Percentiles rank a stretch among this genome's conserved stretches.
Conservation (phyloP, 1,140 invertebrate species). For the Lordiphosa mommai region DNA sequence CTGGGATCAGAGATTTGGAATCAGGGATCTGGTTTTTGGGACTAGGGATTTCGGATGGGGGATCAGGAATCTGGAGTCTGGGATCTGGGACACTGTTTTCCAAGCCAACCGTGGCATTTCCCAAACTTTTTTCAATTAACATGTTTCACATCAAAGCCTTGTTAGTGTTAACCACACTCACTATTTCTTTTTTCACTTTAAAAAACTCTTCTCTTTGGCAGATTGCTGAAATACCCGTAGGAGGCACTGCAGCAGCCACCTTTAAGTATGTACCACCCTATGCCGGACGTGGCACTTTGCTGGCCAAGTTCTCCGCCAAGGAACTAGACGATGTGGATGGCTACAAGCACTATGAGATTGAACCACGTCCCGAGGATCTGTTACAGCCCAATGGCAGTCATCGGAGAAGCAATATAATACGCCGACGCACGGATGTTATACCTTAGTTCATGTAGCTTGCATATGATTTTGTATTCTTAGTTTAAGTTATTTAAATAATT, state of each 20-base stretch:
- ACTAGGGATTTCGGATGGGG: too few relatives aligned
- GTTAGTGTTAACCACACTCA: too few relatives aligned
- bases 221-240: conserved; percentile 82
- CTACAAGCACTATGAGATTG: conserved; percentile 84
- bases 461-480: conserved; percentile 40
- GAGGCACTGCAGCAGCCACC: conserved; percentile 83
- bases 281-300: conserved; percentile 87
- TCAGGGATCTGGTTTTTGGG: too few relatives aligned
- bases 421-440: conserved; percentile 72
- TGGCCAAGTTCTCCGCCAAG: conserved; percentile 89
- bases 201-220: neutral
- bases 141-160: too few relatives aligned
- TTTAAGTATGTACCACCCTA: conserved; percentile 87
- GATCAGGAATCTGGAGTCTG: too few relatives aligned
- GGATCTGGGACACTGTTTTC: too few relatives aligned
- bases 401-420: conserved; percentile 55
- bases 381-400: conserved; percentile 56
- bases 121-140: too few relatives aligned
- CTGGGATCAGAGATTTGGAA: too few relatives aligned
- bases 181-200: neutral
- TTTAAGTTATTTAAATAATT: conserved; percentile 38
- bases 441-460: conserved; percentile 34
- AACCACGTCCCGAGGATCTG: conserved; percentile 73
- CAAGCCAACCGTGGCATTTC: too few relatives aligned
- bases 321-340: conserved; percentile 92